These are phyloP conservation scores for Erythrocercus mccallii DNA, from an alignment of 2,113 vertebrate genomes.

Conservation along the genomic window DNA sequence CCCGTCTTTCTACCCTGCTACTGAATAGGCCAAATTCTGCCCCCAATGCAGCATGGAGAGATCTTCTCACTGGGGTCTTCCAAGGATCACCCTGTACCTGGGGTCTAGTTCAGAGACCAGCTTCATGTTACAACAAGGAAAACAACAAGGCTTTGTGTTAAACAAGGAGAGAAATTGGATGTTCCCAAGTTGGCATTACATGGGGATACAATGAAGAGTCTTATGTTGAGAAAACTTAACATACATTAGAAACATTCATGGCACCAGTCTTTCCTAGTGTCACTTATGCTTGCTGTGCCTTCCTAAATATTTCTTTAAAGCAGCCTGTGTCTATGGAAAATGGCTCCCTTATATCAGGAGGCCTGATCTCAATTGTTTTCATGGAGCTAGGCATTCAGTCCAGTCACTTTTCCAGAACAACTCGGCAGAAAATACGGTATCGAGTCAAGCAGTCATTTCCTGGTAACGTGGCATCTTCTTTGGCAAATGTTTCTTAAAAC, in stretches of 20 bases:
- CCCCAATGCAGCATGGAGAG: neutral
- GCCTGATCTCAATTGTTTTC: neutral
- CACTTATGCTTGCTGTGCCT: neutral
- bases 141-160: neutral
- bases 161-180: neutral
- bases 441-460: neutral
- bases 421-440: neutral
- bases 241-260: neutral
- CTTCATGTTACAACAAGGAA: neutral
- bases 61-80: neutral
- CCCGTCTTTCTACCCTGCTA: neutral
- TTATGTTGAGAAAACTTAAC: neutral
- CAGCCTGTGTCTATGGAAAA: neutral
- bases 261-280: neutral
- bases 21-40: neutral
- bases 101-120: neutral
- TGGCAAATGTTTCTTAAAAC: slow-evolving; percentile 28
- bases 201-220: neutral
- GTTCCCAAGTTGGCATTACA: neutral
- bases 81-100: neutral
- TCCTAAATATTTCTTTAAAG: neutral
- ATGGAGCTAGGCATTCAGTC: neutral
- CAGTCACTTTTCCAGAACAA: neutral
- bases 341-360: neutral
- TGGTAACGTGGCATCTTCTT: slow-evolving; percentile 28